Base-by-base conservation (phyloP, 2,888 invertebrate species). In the Dryomyza anilis region DNA sequence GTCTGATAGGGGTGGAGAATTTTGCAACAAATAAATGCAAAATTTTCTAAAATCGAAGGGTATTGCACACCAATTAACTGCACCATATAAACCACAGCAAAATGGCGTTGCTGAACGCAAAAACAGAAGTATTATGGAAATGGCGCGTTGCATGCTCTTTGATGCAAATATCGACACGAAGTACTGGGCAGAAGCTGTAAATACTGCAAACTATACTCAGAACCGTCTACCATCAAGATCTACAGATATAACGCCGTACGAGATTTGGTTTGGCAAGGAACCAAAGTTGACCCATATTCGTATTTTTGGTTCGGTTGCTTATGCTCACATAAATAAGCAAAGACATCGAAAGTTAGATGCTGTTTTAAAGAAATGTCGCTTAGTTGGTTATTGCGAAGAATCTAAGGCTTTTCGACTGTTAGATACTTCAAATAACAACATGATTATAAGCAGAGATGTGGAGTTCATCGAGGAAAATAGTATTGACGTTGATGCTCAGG, bases 231-330 rank as follows among this genome's bases (percentile, higher is more conserved):
- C 21, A 19, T 21, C 46, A 5, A 46, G 21, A 21, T 30, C 19
- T n/a, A 50, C 25, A 12, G 53, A 66, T 23, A 70, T 69, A 68
- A 79, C 80, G 1, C 79, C 83, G 3, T 72, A 74, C 60, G 81
- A 83, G 67, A 19, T 74, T 5, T 83, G 81, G 80, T 66, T 71
- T 46, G 73, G 77, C 10, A 66, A 67, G 6, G 78, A 77, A 68
- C 76, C 76, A 23, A 69, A 78, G 64, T 36, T 84, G 0, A 64
- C 67, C 39, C 71, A 78, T 39, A 59, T 83, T 14, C 70, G 72
- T 45, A 70, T 76, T 16, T 84, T 85, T 75, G 83, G 83, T 46
- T 46, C 3, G 39, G 3, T 45, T 45, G 21, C 23, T 46, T 39
- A 21, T 45, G 39, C 21, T 30, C 46, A 65, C 19, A 50, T 67